phyloP scores from a whole-genome alignment of 2,888 invertebrate genomes.

The Pterostichus niger region DNA sequence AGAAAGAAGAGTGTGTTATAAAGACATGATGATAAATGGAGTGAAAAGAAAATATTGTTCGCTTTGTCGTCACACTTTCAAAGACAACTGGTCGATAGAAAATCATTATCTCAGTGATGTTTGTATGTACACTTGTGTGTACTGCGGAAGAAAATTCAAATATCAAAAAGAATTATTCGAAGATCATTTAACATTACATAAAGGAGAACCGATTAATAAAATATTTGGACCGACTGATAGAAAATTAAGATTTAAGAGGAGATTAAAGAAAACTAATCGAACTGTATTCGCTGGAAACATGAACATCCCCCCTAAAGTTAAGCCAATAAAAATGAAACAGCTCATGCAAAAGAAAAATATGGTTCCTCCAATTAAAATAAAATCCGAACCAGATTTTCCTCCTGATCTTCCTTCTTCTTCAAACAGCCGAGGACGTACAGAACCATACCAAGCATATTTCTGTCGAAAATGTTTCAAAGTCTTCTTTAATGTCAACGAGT shows the following conservation, averaged over 20 bases:
- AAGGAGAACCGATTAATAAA: slow-evolving; percentile 55
- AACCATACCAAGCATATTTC: slow-evolving; percentile 74
- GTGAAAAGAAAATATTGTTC: slow-evolving; percentile 74
- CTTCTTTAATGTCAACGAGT: slow-evolving; percentile 76
- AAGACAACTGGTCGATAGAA: slow-evolving; percentile 77
- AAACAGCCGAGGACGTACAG: background rate
- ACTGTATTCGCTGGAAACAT: slow-evolving; percentile 4
- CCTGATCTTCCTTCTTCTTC: background rate
- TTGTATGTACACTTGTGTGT: slow-evolving; percentile 75
- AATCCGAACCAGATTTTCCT: slow-evolving; percentile 62
- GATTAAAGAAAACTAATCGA: slow-evolving; percentile 11
- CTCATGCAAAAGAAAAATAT: slow-evolving; percentile 68
- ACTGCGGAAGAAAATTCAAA: slow-evolving; percentile 71
- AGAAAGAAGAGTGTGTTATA: slow-evolving; percentile 74
- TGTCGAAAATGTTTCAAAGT: slow-evolving; percentile 76
- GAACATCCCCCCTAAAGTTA: slow-evolving; percentile 68
- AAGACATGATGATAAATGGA: slow-evolving; percentile 74
- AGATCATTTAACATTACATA: slow-evolving; percentile 49
- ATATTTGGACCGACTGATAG: slow-evolving; percentile 61
- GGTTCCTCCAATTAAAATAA: slow-evolving; percentile 49
- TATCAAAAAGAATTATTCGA: slow-evolving; percentile 52
- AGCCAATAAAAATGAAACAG: slow-evolving; percentile 72
- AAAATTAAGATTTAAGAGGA: slow-evolving; percentile 28
- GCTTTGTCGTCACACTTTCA: slow-evolving; percentile 76
- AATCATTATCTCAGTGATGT: slow-evolving; percentile 75